These are phyloP conservation scores for Phymastichus coffea DNA, from an alignment of 1,140 invertebrate species.

Conservation along the genomic window DNA sequence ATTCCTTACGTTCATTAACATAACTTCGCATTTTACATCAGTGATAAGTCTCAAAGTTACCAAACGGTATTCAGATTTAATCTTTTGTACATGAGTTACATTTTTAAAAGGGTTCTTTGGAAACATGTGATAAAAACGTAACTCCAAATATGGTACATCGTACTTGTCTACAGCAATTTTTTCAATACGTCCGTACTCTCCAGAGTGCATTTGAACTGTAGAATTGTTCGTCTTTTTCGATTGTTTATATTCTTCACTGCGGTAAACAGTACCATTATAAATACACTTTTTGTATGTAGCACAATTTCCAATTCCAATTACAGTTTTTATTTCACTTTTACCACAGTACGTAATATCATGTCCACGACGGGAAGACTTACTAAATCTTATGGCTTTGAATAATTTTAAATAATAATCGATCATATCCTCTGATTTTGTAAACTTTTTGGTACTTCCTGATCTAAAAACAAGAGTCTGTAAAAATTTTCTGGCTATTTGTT, in stretches of 20 bases:
- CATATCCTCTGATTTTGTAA: background rate
- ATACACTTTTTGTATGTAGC: background rate
- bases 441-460: too few species aligned
- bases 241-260: background rate
- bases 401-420: background rate
- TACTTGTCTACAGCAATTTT: background rate
- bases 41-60: too few species aligned
- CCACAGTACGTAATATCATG: background rate
- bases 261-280: background rate
- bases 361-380: too few species aligned
- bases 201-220: background rate
- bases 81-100: background rate
- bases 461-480: too few species aligned
- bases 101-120: background rate
- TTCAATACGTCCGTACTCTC: background rate
- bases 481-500: too few species aligned
- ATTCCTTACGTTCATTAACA: too few species aligned
- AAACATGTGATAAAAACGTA: background rate
- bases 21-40: too few species aligned
- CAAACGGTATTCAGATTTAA: too few species aligned
- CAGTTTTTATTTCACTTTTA: background rate
- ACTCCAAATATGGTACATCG: background rate
- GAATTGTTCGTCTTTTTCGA: conserved; percentile 4
- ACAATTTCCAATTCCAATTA: background rate
- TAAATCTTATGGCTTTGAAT: background rate